Percentiles rank a stretch among this genome's conserved stretches.
phyloP scores from a whole-genome alignment of 2,797 vertebrate genomes.

The Ficedula albicollis region DNA sequence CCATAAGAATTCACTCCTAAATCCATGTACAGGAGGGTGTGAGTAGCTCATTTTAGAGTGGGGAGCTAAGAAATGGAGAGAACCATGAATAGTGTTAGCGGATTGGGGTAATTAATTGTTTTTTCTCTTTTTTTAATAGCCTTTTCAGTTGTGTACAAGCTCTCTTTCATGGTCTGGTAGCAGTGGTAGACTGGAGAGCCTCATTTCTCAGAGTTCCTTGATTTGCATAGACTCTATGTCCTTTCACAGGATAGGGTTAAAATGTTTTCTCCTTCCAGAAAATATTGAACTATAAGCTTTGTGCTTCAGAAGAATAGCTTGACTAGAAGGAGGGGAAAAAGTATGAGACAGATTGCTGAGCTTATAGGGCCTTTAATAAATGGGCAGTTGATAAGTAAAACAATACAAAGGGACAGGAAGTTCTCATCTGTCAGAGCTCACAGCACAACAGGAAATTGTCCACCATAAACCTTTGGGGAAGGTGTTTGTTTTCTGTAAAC shows the following conservation, averaged over 20 bases:
- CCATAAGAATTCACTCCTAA: background rate
- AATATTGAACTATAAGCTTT: slow-evolving; percentile 42
- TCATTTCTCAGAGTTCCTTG: background rate
- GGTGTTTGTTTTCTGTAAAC: slow-evolving; percentile 56
- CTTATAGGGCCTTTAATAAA: slow-evolving; percentile 73
- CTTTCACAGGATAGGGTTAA: slow-evolving; percentile 20
- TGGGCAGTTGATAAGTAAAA: slow-evolving; percentile 73
- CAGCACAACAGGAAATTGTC: slow-evolving; percentile 74
- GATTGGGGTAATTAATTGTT: background rate
- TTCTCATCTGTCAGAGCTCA: slow-evolving; percentile 71
- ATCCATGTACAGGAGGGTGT: background rate
- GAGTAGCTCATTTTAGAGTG: background rate
- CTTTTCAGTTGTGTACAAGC: background rate
- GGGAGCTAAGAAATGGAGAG: background rate
- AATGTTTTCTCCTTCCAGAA: background rate
- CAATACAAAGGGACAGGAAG: slow-evolving; percentile 70
- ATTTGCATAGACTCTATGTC: background rate
- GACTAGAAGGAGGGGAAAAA: slow-evolving; percentile 34
- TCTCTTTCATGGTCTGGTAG: background rate
- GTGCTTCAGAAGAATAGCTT: slow-evolving; percentile 62
- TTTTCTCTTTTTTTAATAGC: background rate
- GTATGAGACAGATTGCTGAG: slow-evolving; percentile 45
- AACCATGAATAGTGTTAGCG: background rate
- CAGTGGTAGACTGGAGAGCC: background rate
- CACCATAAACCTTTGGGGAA: slow-evolving; percentile 51